Base-by-base conservation (phyloP, 2,797 vertebrate genomes). In the Channallabes apus region DNA sequence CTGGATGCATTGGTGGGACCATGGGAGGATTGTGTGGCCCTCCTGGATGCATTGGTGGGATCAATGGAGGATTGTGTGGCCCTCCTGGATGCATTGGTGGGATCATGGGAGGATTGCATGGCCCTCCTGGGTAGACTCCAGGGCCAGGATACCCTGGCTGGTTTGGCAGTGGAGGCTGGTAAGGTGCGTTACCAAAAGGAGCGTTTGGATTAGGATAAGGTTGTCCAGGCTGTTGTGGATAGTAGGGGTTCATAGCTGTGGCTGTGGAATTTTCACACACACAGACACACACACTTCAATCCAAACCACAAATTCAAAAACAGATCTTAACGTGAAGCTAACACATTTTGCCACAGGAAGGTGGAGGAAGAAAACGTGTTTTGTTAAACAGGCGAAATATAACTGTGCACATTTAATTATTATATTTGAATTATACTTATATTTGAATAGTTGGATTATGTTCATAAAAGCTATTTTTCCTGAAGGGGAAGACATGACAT, bases 171-270 rank as follows among this genome's bases (percentile, higher is more conserved):
- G 32, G 86, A 27, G 69, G 22, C 46, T 32, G 82, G 0, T 85
- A 82, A 18, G 75, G 64, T 15, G 41, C 18, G 56, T 69, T 64
- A 0, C 67, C 82, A 62, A 51, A 84, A 29, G 27, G 82, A 82
- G 78, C 76, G 51, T 80, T 85, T 80, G 84, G 77, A 73, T 73
- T 76, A 9, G 61, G 68, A 32, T 2, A 75, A 29, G 32, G 72
- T 41, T 82, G 71, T 51, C 84, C 81, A 62, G 73, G 56, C 4
- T 59, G 65, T 8, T 83, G 59, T 73, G 65, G 82, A 73, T 58
- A 58, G 32, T 86, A 80, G 2, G 82, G 85, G 51, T 86, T 65
- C 82, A 86, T 86, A 80, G 27, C 78, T 32, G 41, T 56, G n/a
- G 35, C 83, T 41, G 62, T 65, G 27, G 8, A 73, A 64, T 80